Evolutionary conservation across 1,140 invertebrate species (phyloP), one percentile per base, ranked within the genome.

Genomic region (Drosophila trapezifrons): DNA sequence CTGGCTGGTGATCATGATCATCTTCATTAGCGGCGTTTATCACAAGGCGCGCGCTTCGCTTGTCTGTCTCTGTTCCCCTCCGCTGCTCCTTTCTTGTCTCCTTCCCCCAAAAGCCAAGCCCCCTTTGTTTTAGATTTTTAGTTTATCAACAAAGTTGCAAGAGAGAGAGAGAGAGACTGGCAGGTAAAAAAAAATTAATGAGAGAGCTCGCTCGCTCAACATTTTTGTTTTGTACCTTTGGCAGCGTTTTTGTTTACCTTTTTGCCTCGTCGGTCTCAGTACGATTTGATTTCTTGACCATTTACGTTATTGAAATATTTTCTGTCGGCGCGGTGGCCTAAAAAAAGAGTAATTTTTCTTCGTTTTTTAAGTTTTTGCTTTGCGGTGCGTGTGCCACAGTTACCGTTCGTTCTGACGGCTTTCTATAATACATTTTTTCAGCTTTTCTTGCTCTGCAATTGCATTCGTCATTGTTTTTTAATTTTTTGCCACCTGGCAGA

Each of bases 191-290:
- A 10, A 35, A 60, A 22, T 17, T 12, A 22, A 37, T 12, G 32
- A 59, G 57, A 59, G 57, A 47, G 45, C 17, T n/a, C 29, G 63
- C 17, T n/a, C 40, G 57, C 74, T 84, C 37, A 56, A 59, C 71
- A 57, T 57, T 75, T 70, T 32, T 40, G 51, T 56, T 63, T 87
- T 65, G 76, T 78, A 86, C 83, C 83, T 83, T 87, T 74, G 79
- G 58, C 76, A 80, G 84, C 83, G 78, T 83, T 86, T 86, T 86
- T 86, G 83, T 86, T 86, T 86, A 86, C 83, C 83, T 86, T 86
- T 86, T 87, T 87, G 73, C 46, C 70, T 80, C 74, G 51, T 56
- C 35, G 35, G 32, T 29, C 51, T 63, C 60, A 87, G 83, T 87
- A 66, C 80, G 83, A 40, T 89, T 77, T 83, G 83, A 87, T 87